These are phyloP conservation scores for Probosciger aterrimus DNA, from an alignment of 2,113 vertebrate species.

Conservation along the genomic window DNA sequence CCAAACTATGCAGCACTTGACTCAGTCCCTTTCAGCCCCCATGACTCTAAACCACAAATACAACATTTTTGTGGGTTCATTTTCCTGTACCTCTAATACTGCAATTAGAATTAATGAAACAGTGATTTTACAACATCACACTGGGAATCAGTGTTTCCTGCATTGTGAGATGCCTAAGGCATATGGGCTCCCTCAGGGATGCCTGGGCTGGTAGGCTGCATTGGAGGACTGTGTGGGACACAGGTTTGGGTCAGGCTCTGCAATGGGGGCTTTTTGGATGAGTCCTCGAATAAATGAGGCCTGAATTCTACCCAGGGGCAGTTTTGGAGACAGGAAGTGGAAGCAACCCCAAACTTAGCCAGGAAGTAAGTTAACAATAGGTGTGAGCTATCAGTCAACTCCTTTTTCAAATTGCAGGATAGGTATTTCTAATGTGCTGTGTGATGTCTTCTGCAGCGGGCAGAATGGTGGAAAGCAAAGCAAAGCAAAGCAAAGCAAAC, in stretches of 20 bases:
- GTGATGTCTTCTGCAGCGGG: background rate
- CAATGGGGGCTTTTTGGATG: background rate
- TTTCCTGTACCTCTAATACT: background rate
- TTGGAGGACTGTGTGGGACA: background rate
- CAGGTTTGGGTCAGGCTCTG: background rate
- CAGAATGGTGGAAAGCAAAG: background rate
- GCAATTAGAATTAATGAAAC: background rate
- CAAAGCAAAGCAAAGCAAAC: background rate
- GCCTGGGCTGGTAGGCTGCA: accelerated
- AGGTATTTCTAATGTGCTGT: background rate
- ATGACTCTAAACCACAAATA: background rate
- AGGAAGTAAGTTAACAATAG: background rate
- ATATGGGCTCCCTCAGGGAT: no score
- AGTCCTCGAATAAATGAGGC: background rate
- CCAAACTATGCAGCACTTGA: background rate
- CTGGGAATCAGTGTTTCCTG: background rate
- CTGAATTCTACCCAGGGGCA: background rate
- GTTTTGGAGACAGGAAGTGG: background rate
- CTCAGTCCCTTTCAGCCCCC: background rate
- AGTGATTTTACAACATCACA: background rate
- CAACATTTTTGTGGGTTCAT: background rate
- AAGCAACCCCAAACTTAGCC: background rate
- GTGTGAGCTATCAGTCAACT: background rate
- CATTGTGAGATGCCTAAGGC: background rate
- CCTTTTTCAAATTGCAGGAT: background rate